phyloP scores from a whole-genome alignment of 2,113 vertebrate genomes.

The Argyrosomus japonicus region DNA sequence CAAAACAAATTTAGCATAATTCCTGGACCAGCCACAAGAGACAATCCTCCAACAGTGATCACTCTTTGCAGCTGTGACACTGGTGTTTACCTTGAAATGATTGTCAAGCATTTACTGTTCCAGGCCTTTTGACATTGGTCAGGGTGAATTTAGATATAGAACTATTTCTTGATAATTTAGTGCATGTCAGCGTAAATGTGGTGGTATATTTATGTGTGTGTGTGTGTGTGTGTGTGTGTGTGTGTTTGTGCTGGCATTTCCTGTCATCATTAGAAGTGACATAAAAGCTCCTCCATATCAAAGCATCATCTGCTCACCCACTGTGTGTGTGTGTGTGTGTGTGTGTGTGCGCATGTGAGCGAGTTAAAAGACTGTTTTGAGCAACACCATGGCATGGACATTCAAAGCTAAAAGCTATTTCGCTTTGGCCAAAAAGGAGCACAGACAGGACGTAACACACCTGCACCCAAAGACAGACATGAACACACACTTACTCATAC shows the following conservation, averaged over 20 bases:
- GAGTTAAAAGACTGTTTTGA: slow-evolving; percentile 69
- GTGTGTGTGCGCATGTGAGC: slow-evolving; percentile 16
- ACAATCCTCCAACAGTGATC: slow-evolving; percentile 1
- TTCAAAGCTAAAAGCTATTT: slow-evolving; percentile 59
- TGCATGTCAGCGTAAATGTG: slow-evolving; percentile 7
- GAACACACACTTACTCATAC: not conserved
- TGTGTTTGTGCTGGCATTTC: slow-evolving; percentile 55
- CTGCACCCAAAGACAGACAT: not conserved
- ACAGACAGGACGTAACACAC: not conserved
- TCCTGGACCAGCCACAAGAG: slow-evolving; percentile 21
- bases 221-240: slow-evolving; percentile 6
- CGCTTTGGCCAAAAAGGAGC: slow-evolving; percentile 24
- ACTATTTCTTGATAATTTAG: slow-evolving; percentile 7
- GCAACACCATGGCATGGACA: slow-evolving; percentile 48
- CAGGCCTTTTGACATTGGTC: not conserved
- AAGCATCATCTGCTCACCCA: slow-evolving; percentile 70
- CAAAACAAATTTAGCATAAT: not conserved
- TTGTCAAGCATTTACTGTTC: not conserved
- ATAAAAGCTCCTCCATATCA: slow-evolving; percentile 74
- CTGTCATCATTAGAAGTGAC: slow-evolving; percentile 61
- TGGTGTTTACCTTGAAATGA: slow-evolving; percentile 8
- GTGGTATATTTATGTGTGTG: not conserved
- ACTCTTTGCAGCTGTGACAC: not conserved
- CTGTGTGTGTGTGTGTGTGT: slow-evolving; percentile 32
- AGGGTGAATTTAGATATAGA: slow-evolving; percentile 20